Percentiles rank a stretch among this genome's conserved stretches.
Evolutionary conservation across 2,113 vertebrate genomes (phyloP).

Genomic region (Notiomystis cincta): DNA sequence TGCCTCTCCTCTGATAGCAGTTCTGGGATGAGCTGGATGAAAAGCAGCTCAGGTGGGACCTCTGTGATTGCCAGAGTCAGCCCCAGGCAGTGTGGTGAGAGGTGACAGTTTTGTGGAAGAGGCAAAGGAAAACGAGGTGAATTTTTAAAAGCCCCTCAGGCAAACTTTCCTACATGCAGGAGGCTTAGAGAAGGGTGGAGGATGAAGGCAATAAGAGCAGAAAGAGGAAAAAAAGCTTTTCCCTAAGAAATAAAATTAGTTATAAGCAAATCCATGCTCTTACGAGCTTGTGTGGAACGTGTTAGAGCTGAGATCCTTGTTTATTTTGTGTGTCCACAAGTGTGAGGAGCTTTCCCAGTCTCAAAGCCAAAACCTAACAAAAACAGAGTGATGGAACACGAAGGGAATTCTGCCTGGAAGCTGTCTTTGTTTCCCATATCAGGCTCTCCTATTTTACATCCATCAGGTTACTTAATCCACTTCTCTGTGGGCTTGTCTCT

Average conservation of each 20-base stretch:
- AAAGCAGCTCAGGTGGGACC: not conserved
- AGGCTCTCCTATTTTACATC: not conserved
- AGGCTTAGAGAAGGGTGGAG: not conserved
- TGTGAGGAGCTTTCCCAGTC: not conserved
- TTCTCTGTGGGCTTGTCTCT: not conserved
- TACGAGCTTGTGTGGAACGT: fast-evolving
- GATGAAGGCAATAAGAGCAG: not conserved
- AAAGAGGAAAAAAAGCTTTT: not conserved
- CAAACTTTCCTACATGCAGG: not conserved
- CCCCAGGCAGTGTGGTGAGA: not conserved
- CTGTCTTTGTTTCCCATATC: not conserved
- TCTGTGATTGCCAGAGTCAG: not conserved
- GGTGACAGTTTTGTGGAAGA: not conserved
- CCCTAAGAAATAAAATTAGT: not conserved
- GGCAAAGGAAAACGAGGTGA: not conserved
- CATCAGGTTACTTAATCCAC: not conserved
- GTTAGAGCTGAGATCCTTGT: not conserved
- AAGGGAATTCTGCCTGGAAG: not conserved
- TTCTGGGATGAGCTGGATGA: not conserved
- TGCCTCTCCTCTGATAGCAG: not conserved
- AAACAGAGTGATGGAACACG: not conserved
- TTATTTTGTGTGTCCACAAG: not conserved
- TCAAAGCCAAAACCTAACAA: not conserved
- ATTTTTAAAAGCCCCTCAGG: not conserved
- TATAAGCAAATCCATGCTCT: not conserved